Evolutionary conservation across 2,113 vertebrate species (phyloP).

Genomic region (Microtus oregoni): DNA sequence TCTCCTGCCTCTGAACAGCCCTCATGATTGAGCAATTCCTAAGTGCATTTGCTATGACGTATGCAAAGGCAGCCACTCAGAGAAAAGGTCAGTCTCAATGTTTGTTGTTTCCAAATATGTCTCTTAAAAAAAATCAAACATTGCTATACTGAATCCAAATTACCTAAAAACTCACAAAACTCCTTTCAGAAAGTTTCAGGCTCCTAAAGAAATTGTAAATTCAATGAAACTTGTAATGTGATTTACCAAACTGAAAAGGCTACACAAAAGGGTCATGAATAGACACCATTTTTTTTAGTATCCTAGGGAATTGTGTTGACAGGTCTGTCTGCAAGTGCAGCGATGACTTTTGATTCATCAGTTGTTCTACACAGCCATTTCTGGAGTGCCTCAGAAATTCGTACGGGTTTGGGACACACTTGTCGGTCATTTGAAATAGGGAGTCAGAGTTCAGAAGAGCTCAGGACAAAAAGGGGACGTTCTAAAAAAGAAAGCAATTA

Average conservation of each 20-base stretch:
- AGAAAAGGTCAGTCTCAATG: constrained; percentile 67
- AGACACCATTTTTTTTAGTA: constrained; percentile 35
- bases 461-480: neutral
- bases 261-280: neutral
- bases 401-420: neutral
- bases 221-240: constrained; percentile 50
- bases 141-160: constrained; percentile 70
- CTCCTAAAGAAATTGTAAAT: constrained; percentile 54
- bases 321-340: neutral
- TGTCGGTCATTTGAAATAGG: neutral
- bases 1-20: constrained; percentile 46
- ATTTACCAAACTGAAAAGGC: constrained; percentile 62
- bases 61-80: constrained; percentile 51
- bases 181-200: constrained; percentile 51
- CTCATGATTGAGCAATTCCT: constrained; percentile 66
- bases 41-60: constrained; percentile 64
- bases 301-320: constrained; percentile 40
- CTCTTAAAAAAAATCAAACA: constrained; percentile 59
- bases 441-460: neutral
- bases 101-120: constrained; percentile 73
- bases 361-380: constrained; percentile 21
- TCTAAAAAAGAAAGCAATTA: constrained; percentile 3
- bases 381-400: neutral
- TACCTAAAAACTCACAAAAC: constrained; percentile 58
- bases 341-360: neutral